phyloP scores from a whole-genome alignment of 2,888 invertebrate species.

The Tipula helvola region DNA sequence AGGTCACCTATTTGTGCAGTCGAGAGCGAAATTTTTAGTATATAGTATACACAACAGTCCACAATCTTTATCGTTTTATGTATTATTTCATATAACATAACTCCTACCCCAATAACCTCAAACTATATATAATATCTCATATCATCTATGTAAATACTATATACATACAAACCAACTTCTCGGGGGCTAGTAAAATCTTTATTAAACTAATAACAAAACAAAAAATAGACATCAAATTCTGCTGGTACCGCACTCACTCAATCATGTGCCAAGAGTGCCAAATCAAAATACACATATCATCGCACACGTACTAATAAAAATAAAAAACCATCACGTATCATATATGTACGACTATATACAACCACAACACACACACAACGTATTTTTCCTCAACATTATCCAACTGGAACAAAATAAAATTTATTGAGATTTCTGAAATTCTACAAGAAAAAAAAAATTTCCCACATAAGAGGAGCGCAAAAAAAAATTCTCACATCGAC shows the following conservation, averaged over 20 bases:
- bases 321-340: background rate
- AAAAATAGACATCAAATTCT: background rate
- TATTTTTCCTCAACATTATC: background rate
- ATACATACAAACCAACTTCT: too few relatives aligned
- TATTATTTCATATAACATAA: background rate
- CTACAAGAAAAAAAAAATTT: background rate
- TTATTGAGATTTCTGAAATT: background rate
- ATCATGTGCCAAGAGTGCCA: background rate
- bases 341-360: background rate
- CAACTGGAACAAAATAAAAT: conserved; percentile 4
- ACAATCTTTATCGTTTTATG: background rate
- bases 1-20: background rate
- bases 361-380: background rate
- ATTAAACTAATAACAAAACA: background rate
- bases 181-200: background rate
- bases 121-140: too few relatives aligned
- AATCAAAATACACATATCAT: background rate
- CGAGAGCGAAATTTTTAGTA: background rate
- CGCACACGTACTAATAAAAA: background rate
- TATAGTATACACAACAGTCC: background rate
- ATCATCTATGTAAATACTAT: too few relatives aligned
- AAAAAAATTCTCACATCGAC: background rate
- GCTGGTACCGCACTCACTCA: background rate
- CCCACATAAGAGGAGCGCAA: background rate
- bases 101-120: too few relatives aligned